Percentiles rank a stretch among this genome's conserved stretches.
phyloP scores from a whole-genome alignment of 2,113 vertebrate species.

The Collichthys lucidus region DNA sequence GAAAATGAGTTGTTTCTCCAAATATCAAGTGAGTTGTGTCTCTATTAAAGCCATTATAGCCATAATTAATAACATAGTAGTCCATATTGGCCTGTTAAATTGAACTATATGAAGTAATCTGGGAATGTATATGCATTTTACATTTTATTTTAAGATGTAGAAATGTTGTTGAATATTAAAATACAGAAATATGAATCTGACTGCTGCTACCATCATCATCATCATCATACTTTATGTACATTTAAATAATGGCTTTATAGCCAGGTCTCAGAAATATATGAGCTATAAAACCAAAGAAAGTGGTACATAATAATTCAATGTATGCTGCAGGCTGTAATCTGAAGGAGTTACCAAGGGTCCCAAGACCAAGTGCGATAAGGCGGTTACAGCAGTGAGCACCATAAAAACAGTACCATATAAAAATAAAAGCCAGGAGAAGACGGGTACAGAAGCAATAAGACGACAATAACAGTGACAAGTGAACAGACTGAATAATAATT shows the following conservation, averaged over 20 bases:
- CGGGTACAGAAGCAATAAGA: slow-evolving; percentile 15
- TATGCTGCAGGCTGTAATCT: too few relatives aligned
- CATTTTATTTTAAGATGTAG: not conserved
- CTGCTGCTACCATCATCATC: not conserved
- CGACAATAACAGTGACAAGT: not conserved
- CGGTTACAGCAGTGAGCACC: not conserved
- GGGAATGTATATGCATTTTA: not conserved
- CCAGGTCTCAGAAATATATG: not conserved
- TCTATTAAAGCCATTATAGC: not conserved
- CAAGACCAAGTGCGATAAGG: slow-evolving; percentile 1
- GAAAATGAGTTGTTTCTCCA: not conserved
- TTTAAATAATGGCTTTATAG: not conserved
- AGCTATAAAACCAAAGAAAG: not conserved
- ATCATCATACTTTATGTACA: not conserved
- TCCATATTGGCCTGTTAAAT: not conserved
- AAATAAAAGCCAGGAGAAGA: slow-evolving; percentile 33
- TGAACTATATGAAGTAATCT: not conserved
- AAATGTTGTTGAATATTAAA: not conserved
- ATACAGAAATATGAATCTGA: not conserved
- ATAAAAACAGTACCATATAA: slow-evolving; percentile 21
- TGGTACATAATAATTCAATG: not conserved
- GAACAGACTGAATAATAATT: too few relatives aligned
- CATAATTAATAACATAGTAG: not conserved
- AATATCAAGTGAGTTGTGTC: not conserved
- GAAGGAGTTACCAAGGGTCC: too few relatives aligned